Base-by-base conservation (phyloP, 2,888 invertebrate genomes). In the Andrena camellia region DNA sequence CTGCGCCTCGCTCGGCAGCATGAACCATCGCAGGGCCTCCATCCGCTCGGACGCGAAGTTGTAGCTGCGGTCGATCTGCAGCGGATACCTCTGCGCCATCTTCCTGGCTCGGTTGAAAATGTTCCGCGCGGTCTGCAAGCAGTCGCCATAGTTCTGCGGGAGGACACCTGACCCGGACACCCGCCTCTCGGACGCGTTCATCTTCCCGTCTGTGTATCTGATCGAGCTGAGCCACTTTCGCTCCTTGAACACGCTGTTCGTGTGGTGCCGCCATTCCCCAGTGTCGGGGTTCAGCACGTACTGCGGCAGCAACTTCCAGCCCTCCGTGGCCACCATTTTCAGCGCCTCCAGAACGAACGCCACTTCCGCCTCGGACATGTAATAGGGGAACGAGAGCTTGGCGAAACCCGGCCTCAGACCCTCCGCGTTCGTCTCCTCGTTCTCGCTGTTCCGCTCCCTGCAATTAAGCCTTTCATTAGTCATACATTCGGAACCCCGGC, bases 241-340 rank as follows among this genome's bases (percentile, higher is more conserved):
- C 90, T 98, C 98, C 91, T 97, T 96, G 85, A 97, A 96, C 5
- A 97, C 95, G 66, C 96, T 96, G 92, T 97, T 97, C 0, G 97
- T 96, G 90, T 97, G 96, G 92, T 98, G 98, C 82, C 97, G 96
- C 98, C 98, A 98, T 93, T 98, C 98, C 0, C 97, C 98, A 0
- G 98, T 98, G 92, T 98, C 97, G 5, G 97, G 96, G 92, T 98
- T 97, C n/a, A 98, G 96, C 10, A 96, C 95, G 92, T 98, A 98
- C 93, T 98, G 97, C 0, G 98, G 98, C 71, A 98, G 94, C 59
- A 98, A 95, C 91, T 97, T 97, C 97, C 98, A 98, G 0, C 97
- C 98, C 94, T 98, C 97, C 3, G 97, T 97, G 0, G 98, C 98
- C 0, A 98, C 97, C 96, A 98, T 97, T 93, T 97, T 96, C 23